These are phyloP conservation scores for Seladonia tumulorum DNA, from an alignment of 2,888 invertebrate genomes.

Conservation along the genomic window DNA sequence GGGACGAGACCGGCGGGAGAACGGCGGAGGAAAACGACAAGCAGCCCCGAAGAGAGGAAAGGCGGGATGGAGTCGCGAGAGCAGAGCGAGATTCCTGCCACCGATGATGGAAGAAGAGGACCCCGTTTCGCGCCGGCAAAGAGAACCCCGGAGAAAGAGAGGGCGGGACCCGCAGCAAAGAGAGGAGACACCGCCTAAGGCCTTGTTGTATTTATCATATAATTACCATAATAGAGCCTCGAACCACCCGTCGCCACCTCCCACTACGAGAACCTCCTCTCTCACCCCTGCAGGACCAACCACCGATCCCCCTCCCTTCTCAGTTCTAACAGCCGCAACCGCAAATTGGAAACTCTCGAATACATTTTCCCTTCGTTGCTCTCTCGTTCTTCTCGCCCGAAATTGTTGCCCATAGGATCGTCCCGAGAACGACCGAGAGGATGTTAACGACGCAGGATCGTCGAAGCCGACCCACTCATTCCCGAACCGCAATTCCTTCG, in stretches of 20 bases:
- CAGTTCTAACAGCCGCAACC: slow-evolving; percentile 75
- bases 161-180: slow-evolving; percentile 26
- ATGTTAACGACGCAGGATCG: slow-evolving; percentile 52
- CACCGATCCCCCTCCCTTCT: slow-evolving; percentile 40
- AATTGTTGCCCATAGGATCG: slow-evolving; percentile 69
- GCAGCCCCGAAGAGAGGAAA: slow-evolving; percentile 47
- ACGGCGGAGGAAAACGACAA: slow-evolving; percentile 60
- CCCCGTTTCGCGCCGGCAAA: slow-evolving; percentile 67
- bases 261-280: slow-evolving; percentile 53
- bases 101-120: slow-evolving; percentile 79
- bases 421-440: slow-evolving; percentile 38
- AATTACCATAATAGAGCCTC: slow-evolving; percentile 84
- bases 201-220: slow-evolving; percentile 84
- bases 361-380: slow-evolving; percentile 77
- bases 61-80: slow-evolving; percentile 62
- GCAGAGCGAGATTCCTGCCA: slow-evolving; percentile 78
- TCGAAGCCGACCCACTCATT: slow-evolving; percentile 17
- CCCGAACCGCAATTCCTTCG: not conserved
- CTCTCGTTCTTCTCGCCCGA: slow-evolving; percentile 62
- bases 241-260: slow-evolving; percentile 72
- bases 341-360: slow-evolving; percentile 83
- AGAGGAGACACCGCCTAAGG: slow-evolving; percentile 80
- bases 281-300: slow-evolving; percentile 38
- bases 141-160: slow-evolving; percentile 55
- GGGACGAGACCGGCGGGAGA: slow-evolving; percentile 34